Conservation (phyloP, 2,797 vertebrate species). For the Poecilia wingei region DNA sequence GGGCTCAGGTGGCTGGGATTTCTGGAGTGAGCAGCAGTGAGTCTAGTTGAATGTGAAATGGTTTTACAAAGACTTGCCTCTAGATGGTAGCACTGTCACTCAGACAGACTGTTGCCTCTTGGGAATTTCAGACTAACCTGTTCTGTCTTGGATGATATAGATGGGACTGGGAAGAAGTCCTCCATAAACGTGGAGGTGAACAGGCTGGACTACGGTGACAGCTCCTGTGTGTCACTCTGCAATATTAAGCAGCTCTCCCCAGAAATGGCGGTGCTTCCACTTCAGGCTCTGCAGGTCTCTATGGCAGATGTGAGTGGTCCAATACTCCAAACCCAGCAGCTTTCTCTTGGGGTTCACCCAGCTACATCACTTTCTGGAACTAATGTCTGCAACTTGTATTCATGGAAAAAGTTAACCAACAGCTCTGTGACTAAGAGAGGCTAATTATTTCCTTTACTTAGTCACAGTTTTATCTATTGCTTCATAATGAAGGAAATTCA, state of each 20-base stretch:
- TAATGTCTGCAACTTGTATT: constrained; percentile 28
- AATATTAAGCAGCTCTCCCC: constrained; percentile 66
- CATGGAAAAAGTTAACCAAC: constrained; percentile 39
- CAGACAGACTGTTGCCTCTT: constrained; percentile 18
- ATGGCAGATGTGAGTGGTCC: constrained; percentile 74
- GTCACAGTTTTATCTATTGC: constrained; percentile 56
- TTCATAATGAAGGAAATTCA: constrained; percentile 55
- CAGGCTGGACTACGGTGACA: constrained; percentile 79
- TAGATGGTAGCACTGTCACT: constrained; percentile 71
- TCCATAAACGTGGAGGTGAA: constrained; percentile 76
- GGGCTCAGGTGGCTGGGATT: constrained; percentile 79
- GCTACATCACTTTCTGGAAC: background rate
- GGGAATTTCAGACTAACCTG: constrained; percentile 8
- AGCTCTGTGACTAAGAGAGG: constrained; percentile 13
- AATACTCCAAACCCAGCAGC: background rate
- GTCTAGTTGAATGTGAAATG: constrained; percentile 24
- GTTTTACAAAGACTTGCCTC: constrained; percentile 52
- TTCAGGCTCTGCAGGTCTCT: constrained; percentile 77
- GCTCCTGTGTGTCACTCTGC: constrained; percentile 63
- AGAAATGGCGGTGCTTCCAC: constrained; percentile 64
- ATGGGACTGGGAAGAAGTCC: constrained; percentile 6
- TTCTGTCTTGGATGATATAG: constrained; percentile 16
- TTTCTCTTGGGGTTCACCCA: too few relatives aligned
- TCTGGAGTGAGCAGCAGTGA: constrained; percentile 77
- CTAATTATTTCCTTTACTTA: constrained; percentile 52